phyloP scores from a whole-genome alignment of 2,888 invertebrate species.

The Coenonympha arcania region DNA sequence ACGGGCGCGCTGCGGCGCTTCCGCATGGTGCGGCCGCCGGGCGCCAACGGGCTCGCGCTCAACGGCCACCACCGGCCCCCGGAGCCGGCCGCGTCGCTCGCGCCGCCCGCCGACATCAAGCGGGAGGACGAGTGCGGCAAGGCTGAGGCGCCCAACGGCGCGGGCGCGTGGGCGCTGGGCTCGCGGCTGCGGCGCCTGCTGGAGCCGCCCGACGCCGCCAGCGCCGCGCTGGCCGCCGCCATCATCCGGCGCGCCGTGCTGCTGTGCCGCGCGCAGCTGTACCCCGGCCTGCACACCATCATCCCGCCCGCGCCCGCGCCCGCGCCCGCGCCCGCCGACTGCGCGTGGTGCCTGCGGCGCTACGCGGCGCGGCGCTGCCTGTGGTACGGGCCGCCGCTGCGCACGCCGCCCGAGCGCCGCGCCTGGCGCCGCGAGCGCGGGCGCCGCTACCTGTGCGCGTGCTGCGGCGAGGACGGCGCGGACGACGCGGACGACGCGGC shows the following conservation, averaged over 20 bases:
- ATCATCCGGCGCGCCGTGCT: conserved; percentile 65
- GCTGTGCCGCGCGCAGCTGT: conserved; percentile 63
- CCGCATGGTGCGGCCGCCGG: conserved; percentile 25
- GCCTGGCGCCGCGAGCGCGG: conserved; percentile 51
- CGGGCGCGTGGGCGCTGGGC: conserved; percentile 28
- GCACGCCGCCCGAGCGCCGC: conserved; percentile 38
- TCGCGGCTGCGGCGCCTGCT: conserved; percentile 39
- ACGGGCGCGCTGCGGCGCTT: conserved; percentile 28
- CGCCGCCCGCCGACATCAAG: conserved; percentile 12
- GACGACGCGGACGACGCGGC: conserved; percentile 34
- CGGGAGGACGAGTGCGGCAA: conserved; percentile 30
- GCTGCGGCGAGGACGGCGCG: conserved; percentile 64
- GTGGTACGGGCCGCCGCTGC: conserved; percentile 71
- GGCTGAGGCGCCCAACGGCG: no score
- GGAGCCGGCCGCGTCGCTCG: not conserved
- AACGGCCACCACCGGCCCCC: conserved; percentile 19
- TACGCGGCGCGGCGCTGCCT: conserved; percentile 51
- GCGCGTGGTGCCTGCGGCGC: conserved; percentile 50
- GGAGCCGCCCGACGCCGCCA: conserved; percentile 33
- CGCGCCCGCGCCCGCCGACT: conserved; percentile 21
- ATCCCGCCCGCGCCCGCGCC: conserved; percentile 48
- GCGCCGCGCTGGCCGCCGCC: conserved; percentile 55
- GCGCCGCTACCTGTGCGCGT: conserved; percentile 79
- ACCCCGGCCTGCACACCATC: conserved; percentile 77
- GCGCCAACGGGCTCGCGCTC: not conserved